phyloP scores from a whole-genome alignment of 2,113 vertebrate species.

The Chamaea fasciata region DNA sequence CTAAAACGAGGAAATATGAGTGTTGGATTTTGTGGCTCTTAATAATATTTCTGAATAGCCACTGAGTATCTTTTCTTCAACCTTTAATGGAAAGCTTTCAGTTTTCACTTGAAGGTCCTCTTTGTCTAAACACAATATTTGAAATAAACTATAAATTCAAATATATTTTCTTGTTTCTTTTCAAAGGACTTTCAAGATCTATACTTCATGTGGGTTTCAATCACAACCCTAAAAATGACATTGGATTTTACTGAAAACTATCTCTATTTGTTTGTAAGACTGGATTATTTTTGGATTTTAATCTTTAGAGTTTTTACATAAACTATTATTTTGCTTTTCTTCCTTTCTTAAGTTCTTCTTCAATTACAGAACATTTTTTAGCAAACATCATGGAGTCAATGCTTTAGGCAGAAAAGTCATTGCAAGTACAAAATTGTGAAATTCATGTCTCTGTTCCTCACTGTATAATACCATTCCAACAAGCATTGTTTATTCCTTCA shows the following conservation, averaged over 20 bases:
- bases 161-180: background rate
- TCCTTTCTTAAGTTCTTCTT: background rate
- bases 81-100: background rate
- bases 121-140: background rate
- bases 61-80: background rate
- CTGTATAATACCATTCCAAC: background rate
- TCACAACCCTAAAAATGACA: background rate
- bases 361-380: background rate
- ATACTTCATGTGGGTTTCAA: background rate
- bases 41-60: background rate
- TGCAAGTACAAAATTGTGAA: background rate
- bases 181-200: background rate
- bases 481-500: background rate
- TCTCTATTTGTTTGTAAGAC: background rate
- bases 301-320: background rate
- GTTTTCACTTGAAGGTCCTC: background rate
- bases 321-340: background rate
- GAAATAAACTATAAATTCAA: background rate
- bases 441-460: background rate
- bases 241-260: background rate
- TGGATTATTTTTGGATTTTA: background rate
- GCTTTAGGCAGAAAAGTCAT: background rate
- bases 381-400: background rate
- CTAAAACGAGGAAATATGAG: background rate
- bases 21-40: background rate